A percentile compares a stretch with the other conserved stretches of the same genome.
Evolutionary conservation across 1,140 invertebrate genomes (phyloP).

Genomic region (Samia ricini): DNA sequence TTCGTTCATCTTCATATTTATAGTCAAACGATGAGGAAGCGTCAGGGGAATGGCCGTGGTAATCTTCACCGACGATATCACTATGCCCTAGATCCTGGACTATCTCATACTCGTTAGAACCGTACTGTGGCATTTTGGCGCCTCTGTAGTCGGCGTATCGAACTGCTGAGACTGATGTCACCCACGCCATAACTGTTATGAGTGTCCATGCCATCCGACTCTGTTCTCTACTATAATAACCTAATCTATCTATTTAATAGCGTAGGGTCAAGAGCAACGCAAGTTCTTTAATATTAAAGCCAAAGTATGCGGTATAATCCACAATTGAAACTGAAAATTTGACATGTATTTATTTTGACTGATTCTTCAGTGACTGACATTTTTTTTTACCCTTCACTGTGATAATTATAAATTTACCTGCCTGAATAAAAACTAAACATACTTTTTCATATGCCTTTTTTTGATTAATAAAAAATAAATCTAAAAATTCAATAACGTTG

Average conservation of each 20-base stretch:
- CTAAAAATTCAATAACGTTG: no score
- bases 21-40: conserved; percentile 43
- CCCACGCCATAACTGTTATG: conserved; percentile 29
- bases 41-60: conserved; percentile 43
- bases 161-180: conserved; percentile 24
- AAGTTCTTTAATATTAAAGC: conserved; percentile 29
- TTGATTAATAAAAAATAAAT: no score
- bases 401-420: background rate
- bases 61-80: conserved; percentile 32
- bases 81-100: conserved; percentile 13
- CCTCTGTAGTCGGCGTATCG: conserved; percentile 48
- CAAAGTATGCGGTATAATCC: conserved; percentile 52
- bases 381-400: background rate
- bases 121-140: conserved; percentile 56
- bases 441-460: no score
- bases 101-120: conserved; percentile 27
- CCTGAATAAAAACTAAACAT: background rate
- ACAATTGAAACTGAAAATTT: conserved; percentile 59
- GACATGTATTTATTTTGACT: conserved; percentile 38
- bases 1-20: conserved; percentile 43
- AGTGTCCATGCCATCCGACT: conserved; percentile 32
- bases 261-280: background rate
- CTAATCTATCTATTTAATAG: background rate
- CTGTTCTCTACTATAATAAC: conserved; percentile 2
- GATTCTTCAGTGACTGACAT: background rate